These are phyloP conservation scores for Neogobius melanostomus DNA, from an alignment of 2,113 vertebrate species.

Conservation along the genomic window DNA sequence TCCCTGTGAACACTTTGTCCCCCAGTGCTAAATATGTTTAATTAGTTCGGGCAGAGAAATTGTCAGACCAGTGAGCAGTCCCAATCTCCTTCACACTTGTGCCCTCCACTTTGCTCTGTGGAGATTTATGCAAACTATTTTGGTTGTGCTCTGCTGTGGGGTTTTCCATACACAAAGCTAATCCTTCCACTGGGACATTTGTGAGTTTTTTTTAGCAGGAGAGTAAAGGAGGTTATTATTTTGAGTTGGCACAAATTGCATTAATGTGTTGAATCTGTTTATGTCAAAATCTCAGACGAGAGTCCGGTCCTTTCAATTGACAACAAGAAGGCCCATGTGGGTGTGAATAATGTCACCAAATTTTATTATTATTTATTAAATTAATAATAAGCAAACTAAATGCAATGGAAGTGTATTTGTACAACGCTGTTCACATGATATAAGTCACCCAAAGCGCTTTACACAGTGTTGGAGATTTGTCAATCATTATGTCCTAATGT, in stretches of 20 bases:
- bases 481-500: too few species aligned
- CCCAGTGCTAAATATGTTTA: slow-evolving; percentile 5
- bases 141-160: neutral
- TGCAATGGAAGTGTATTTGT: too few species aligned
- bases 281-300: neutral
- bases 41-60: slow-evolving; percentile 6
- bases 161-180: slow-evolving; percentile 2
- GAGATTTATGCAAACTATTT: neutral
- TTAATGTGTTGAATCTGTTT: neutral
- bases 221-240: slow-evolving; percentile 1
- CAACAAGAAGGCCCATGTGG: neutral
- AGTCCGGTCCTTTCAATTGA: too few species aligned
- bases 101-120: slow-evolving; percentile 1
- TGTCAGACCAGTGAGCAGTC: slow-evolving; percentile 8
- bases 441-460: too few species aligned
- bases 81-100: slow-evolving; percentile 4
- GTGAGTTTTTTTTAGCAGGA: slow-evolving; percentile 4
- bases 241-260: neutral
- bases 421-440: too few species aligned
- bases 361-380: too few species aligned
- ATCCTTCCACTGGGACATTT: neutral
- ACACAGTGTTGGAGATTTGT: too few species aligned
- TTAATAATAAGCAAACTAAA: too few species aligned
- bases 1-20: neutral
- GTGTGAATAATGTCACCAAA: too few species aligned